Conservation (phyloP, 2,797 vertebrate species). For the Notolepis coatsorum region DNA sequence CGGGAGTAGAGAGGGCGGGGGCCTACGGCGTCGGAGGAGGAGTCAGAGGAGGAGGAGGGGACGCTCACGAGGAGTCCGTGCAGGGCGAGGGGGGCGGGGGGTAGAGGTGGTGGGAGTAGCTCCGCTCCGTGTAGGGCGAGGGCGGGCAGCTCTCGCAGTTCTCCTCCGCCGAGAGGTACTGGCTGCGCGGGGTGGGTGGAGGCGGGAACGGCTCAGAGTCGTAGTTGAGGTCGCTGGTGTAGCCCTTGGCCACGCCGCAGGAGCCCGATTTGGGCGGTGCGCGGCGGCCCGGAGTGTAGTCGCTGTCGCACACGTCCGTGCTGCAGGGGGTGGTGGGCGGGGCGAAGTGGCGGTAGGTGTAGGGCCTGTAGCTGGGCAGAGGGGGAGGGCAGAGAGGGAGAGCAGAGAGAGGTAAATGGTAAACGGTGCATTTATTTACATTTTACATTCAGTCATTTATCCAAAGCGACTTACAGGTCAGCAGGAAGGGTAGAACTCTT, state of each 20-base stretch:
- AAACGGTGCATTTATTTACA: too few relatives aligned
- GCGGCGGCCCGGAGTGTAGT: slow-evolving; percentile 93
- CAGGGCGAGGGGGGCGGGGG: slow-evolving; percentile 95
- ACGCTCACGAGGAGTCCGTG: slow-evolving; percentile 96
- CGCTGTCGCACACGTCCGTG: slow-evolving; percentile 97
- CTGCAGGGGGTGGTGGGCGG: slow-evolving; percentile 98
- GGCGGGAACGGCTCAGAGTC: slow-evolving; percentile 97
- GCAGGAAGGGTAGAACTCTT: too few relatives aligned
- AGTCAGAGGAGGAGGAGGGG: slow-evolving; percentile 15
- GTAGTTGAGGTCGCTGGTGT: slow-evolving; percentile 95
- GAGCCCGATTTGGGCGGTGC: slow-evolving; percentile 81
- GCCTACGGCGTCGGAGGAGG: slow-evolving; percentile 74
- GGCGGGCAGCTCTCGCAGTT: slow-evolving; percentile 98
- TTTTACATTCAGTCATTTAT: too few relatives aligned
- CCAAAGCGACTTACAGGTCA: too few relatives aligned
- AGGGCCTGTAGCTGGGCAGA: slow-evolving; percentile 88
- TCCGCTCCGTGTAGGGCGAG: slow-evolving; percentile 94
- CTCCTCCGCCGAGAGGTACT: slow-evolving; percentile 97
- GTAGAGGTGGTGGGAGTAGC: slow-evolving; percentile 98
- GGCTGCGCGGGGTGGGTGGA: slow-evolving; percentile 94
- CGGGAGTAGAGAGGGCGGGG: slow-evolving; percentile 81
- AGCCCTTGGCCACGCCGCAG: slow-evolving; percentile 85
- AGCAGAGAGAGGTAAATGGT: neutral
- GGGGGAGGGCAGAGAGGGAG: neutral
- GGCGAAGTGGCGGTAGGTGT: slow-evolving; percentile 96